Percentiles rank a stretch among this genome's conserved stretches.
These are phyloP conservation scores for Drosophila kanekoi DNA, from an alignment of 2,888 invertebrate species.

Conservation along the genomic window DNA sequence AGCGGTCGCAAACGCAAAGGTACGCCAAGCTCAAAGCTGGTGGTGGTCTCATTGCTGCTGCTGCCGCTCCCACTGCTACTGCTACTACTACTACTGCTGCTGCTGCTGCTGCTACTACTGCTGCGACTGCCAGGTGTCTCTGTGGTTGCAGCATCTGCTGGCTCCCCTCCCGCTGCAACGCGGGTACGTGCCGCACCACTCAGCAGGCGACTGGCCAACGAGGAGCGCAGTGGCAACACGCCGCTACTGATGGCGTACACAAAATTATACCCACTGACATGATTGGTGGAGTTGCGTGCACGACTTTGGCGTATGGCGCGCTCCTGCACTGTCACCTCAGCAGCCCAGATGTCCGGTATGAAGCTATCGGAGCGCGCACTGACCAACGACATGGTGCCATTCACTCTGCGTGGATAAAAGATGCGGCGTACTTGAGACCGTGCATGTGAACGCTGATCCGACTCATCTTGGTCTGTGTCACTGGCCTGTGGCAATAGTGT, in stretches of 20 bases:
- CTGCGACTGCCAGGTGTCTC: constrained; percentile 24
- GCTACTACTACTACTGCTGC: constrained; percentile 33
- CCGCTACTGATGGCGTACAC: constrained; percentile 85
- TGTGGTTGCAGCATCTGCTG: constrained; percentile 33
- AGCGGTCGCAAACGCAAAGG: constrained; percentile 60
- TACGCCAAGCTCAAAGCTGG: constrained; percentile 47
- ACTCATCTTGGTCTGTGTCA: constrained; percentile 3
- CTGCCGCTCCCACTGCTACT: constrained; percentile 21
- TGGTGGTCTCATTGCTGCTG: constrained; percentile 39
- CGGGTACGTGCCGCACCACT: constrained; percentile 29
- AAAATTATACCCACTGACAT: constrained; percentile 83
- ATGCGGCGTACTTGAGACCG: constrained; percentile 14
- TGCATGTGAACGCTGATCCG: constrained; percentile 1
- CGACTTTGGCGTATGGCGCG: constrained; percentile 82
- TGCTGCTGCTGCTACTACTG: constrained; percentile 50
- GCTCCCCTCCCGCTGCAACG: constrained; percentile 9
- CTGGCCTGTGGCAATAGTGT: constrained; percentile 2
- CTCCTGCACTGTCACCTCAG: constrained; percentile 84
- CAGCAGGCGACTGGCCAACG: constrained; percentile 33
- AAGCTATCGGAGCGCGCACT: constrained; percentile 68
- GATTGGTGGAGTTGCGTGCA: constrained; percentile 74
- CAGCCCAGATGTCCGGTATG: constrained; percentile 85
- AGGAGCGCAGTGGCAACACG: constrained; percentile 72
- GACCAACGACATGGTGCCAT: constrained; percentile 3
- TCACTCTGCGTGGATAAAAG: constrained; percentile 5